Conservation (phyloP, 2,113 vertebrate species). For the Gobiocypris rarus region DNA sequence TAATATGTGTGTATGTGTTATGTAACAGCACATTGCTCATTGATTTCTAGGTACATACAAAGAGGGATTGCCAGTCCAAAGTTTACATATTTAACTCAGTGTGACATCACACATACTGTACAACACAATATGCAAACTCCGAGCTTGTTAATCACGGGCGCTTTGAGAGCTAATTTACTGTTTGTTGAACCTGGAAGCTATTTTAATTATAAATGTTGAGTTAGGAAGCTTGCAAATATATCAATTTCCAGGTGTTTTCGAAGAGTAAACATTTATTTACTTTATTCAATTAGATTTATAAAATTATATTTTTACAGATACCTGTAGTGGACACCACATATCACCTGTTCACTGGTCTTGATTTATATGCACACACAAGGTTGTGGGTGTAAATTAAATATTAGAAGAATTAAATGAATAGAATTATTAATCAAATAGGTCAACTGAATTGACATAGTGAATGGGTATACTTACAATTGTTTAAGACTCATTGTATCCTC, state of each 20-base stretch:
- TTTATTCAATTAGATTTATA: no score
- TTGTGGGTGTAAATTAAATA: no score
- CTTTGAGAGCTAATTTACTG: background rate
- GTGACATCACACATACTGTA: background rate
- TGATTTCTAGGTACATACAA: constrained; percentile 5
- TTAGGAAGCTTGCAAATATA: background rate
- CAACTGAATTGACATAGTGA: background rate
- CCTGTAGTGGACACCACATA: no score
- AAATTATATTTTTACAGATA: no score
- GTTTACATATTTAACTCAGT: background rate
- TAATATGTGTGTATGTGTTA: no score
- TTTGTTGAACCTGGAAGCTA: background rate
- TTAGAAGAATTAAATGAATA: background rate
- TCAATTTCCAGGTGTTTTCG: no score
- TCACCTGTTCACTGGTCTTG: no score
- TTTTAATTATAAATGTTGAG: background rate
- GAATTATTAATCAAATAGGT: background rate
- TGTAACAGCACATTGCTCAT: background rate
- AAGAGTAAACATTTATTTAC: no score
- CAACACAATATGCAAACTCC: background rate
- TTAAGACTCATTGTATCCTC: background rate
- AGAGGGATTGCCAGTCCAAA: constrained; percentile 20
- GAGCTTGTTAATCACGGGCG: background rate
- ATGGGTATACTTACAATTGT: no score
- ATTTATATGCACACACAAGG: no score